Conservation (phyloP, 1,140 invertebrate species). For the Drosophila lini region DNA sequence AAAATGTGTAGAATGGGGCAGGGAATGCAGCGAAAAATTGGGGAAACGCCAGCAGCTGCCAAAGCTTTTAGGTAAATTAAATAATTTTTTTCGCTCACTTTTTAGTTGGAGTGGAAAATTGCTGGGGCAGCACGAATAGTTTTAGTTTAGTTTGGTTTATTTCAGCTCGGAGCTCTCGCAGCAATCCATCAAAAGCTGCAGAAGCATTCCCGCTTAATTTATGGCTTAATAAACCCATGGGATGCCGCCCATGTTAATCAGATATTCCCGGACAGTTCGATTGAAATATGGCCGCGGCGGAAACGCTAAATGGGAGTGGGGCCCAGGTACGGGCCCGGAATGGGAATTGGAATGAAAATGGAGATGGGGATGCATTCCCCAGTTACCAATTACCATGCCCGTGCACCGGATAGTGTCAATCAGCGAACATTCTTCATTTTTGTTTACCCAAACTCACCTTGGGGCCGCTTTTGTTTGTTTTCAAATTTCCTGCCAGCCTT, state of each 20-base stretch:
- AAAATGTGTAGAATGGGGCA: conserved; percentile 17
- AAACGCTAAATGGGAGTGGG: conserved; percentile 64
- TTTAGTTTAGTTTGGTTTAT: conserved; percentile 29
- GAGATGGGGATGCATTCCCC: conserved; percentile 28
- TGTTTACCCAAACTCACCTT: conserved; percentile 72
- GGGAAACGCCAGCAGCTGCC: conserved; percentile 33
- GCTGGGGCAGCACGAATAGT: conserved; percentile 36
- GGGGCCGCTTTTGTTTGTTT: conserved; percentile 54
- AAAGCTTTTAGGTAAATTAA: conserved; percentile 80
- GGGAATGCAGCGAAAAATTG: conserved; percentile 52
- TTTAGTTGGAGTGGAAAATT: conserved; percentile 27
- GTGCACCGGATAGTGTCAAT: conserved; percentile 77
- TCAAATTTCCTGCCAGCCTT: conserved; percentile 50
- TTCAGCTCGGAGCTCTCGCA: conserved; percentile 10
- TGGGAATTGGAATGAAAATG: conserved; percentile 9
- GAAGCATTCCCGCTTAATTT: conserved; percentile 46
- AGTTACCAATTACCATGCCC: conserved; percentile 28
- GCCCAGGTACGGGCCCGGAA: conserved; percentile 6
- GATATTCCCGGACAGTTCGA: conserved; percentile 35
- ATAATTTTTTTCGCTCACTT: conserved; percentile 57
- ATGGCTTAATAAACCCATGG: conserved; percentile 37
- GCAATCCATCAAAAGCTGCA: conserved; percentile 43
- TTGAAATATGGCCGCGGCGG: conserved; percentile 74
- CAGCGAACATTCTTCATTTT: conserved; percentile 79
- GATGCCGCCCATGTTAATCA: conserved; percentile 33